Percentiles rank a stretch among this genome's conserved stretches.
Conservation (phyloP, 1,140 invertebrate genomes). For the Neotoxoptera formosana region DNA sequence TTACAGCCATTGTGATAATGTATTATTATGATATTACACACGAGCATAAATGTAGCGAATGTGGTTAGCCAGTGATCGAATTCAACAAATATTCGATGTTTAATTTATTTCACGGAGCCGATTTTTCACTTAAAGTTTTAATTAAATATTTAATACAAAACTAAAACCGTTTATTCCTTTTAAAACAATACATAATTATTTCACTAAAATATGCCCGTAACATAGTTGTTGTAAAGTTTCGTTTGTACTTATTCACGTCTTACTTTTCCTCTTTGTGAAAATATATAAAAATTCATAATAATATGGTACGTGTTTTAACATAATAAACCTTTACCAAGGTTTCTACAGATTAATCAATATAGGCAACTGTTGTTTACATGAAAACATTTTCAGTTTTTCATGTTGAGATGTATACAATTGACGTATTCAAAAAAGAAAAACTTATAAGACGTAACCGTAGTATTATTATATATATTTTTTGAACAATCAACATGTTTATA, state of each 20-base stretch:
- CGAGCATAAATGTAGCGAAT: background rate
- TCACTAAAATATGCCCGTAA: background rate
- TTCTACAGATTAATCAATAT: background rate
- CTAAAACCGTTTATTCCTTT: background rate
- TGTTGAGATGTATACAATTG: background rate
- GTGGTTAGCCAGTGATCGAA: background rate
- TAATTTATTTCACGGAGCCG: background rate
- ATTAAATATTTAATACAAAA: conserved; percentile 27
- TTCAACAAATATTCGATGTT: conserved; percentile 11
- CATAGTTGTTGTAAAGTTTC: background rate
- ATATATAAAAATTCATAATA: background rate
- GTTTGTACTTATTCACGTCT: background rate
- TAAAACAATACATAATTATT: background rate
- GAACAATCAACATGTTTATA: background rate
- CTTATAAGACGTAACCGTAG: no score
- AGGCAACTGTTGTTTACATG: background rate
- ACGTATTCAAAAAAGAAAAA: background rate
- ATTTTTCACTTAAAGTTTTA: conserved; percentile 6
- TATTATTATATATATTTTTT: background rate
- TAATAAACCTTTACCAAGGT: background rate
- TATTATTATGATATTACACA: background rate
- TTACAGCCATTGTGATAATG: background rate
- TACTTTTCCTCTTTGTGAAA: background rate
- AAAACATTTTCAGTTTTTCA: background rate
- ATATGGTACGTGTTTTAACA: background rate